Conservation (phyloP, 1,140 invertebrate species). For the Vollenhovia emeryi region DNA sequence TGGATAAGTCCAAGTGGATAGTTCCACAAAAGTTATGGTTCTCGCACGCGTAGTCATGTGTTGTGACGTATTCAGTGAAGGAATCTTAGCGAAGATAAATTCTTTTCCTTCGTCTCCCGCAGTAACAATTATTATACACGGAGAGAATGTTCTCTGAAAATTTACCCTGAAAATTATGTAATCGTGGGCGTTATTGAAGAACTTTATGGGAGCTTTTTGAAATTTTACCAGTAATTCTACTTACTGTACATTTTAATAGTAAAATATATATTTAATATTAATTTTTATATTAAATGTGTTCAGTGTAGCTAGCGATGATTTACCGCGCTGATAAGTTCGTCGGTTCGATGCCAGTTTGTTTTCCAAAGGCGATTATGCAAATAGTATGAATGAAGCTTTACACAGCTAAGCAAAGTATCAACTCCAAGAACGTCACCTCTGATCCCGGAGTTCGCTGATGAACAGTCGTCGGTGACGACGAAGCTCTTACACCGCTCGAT, state of each 20-base stretch:
- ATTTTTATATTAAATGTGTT: not conserved
- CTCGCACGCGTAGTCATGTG: not conserved
- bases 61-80: not conserved
- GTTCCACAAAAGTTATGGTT: not conserved
- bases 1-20: no score
- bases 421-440: not conserved
- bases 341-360: not conserved
- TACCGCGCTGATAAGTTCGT: not conserved
- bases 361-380: not conserved
- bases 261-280: no score
- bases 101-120: not conserved
- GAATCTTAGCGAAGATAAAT: not conserved
- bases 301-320: not conserved
- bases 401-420: constrained; percentile 5
- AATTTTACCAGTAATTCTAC: no score
- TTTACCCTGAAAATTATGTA: no score
- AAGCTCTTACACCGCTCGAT: constrained; percentile 55
- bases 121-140: no score
- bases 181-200: no score
- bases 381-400: not conserved
- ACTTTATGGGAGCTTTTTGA: no score
- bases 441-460: not conserved
- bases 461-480: constrained; percentile 6
- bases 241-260: no score
- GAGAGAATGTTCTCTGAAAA: no score